Conservation (phyloP, 2,113 vertebrate genomes). For the Cyphomyrus discorhynchus region DNA sequence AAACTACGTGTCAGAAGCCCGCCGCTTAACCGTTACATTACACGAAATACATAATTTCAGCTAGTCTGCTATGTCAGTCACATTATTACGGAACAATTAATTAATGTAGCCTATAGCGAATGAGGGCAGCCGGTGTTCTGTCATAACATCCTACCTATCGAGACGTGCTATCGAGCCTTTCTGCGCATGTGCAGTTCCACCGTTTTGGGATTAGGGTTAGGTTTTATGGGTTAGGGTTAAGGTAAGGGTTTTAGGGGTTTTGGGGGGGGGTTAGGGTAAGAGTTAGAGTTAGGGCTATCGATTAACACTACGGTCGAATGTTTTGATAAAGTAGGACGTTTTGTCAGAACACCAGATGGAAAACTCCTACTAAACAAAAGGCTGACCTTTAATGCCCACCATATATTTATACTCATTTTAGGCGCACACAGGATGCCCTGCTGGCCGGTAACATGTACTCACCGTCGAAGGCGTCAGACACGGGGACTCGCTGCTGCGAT, state of each 20-base stretch:
- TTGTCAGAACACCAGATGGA: neutral
- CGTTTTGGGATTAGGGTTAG: too few relatives aligned
- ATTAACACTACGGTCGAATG: too few relatives aligned
- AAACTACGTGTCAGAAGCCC: neutral
- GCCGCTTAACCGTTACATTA: neutral
- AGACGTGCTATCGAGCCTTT: too few relatives aligned
- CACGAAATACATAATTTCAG: neutral
- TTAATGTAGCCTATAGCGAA: neutral
- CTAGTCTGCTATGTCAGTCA: neutral
- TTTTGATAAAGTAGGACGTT: too few relatives aligned
- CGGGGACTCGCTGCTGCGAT: conserved; percentile 42
- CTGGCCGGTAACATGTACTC: conserved; percentile 34
- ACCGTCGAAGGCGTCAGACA: conserved; percentile 48
- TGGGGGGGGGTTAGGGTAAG: too few relatives aligned
- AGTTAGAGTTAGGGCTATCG: too few relatives aligned
- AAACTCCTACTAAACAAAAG: neutral
- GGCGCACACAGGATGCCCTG: neutral
- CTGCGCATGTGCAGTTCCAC: too few relatives aligned
- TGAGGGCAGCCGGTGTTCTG: neutral
- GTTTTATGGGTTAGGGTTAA: too few relatives aligned
- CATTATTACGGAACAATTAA: neutral
- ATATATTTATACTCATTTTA: neutral
- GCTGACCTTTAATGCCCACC: neutral
- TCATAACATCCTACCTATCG: too few relatives aligned
- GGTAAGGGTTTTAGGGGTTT: too few relatives aligned